Evolutionary conservation across 2,888 invertebrate species (phyloP), one percentile per base, ranked within the genome.

Genomic region (Portevinia maculata): DNA sequence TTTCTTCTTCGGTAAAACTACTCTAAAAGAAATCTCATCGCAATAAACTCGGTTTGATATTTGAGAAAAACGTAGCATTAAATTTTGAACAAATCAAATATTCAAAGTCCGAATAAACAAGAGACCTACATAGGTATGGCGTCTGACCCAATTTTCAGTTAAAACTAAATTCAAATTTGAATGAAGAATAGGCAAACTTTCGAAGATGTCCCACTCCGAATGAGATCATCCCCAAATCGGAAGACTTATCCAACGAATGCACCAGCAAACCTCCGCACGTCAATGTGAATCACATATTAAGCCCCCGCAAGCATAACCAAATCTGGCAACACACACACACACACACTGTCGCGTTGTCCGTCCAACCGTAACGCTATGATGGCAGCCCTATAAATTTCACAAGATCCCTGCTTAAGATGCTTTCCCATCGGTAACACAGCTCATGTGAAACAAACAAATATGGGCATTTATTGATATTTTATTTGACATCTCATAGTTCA

Each of bases 401-500:
- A 57, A 79, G 34, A 53, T 41, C 37, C 39, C 28, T 53, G 8
- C 44, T 15, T 11, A 32, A 34, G 17, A 44, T 37, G 39, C 46
- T 69, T 60, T 69, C 53, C 53, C 69, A 65, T 65, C 19, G 48
- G 11, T 11, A 19, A 28, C 46, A 28, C 30, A 39, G 30, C 28
- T 39, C n/a, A 37, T 28, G n/a, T 37, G 44, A 8, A 30, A 28
- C 44, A 48, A 24, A 21, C 44, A 71, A 75, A 76, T 24, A 53
- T 76, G 57, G 76, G 32, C 76, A 65, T 70, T 76, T 60, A 70
- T 70, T 60, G 60, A 41, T 55, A 60, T 60, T 65, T 71, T 65
- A 71, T 76, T 81, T 46, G 39, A 11, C 48, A 71, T 34, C 17
- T 48, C 37, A 53, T 52, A 76, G 81, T 83, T 83, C 81, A 83